These are phyloP conservation scores for Urosaurus nigricauda DNA, from an alignment of 2,797 vertebrate species.

Conservation along the genomic window DNA sequence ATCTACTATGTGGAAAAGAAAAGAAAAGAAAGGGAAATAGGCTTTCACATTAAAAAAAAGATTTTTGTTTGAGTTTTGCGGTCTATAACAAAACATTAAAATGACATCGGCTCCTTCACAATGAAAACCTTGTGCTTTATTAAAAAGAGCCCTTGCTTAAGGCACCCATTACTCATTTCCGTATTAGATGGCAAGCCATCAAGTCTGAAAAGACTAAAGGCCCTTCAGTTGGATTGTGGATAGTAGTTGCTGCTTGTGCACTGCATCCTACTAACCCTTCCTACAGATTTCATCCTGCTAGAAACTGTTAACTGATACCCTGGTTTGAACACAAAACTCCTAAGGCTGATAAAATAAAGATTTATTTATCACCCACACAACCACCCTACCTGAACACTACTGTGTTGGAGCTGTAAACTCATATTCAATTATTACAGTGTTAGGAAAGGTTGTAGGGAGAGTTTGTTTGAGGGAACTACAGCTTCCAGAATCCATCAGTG, in stretches of 20 bases:
- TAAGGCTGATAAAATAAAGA: background rate
- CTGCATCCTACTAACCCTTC: constrained; percentile 35
- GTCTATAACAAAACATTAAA: constrained; percentile 66
- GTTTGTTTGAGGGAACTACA: no score
- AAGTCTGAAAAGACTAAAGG: constrained; percentile 60
- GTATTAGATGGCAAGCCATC: constrained; percentile 57
- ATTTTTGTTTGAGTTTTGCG: constrained; percentile 47
- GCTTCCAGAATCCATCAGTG: no score
- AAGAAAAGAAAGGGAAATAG: constrained; percentile 8
- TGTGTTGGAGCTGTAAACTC: background rate
- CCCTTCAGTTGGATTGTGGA: constrained; percentile 46
- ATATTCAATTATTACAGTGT: background rate
- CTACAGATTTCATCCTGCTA: constrained; percentile 30
- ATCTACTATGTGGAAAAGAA: constrained; percentile 35
- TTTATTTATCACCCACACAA: background rate
- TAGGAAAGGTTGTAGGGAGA: background rate
- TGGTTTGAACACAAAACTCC: background rate
- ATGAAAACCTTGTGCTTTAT: constrained; percentile 71
- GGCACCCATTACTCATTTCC: constrained; percentile 68
- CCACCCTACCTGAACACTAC: background rate
- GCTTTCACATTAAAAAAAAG: constrained; percentile 20
- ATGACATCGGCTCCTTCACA: constrained; percentile 50
- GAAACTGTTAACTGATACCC: constrained; percentile 27
- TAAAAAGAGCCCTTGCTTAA: constrained; percentile 68
- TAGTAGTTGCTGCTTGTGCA: constrained; percentile 58